phyloP scores from a whole-genome alignment of 2,888 invertebrate species.

The Apamea epomidion region DNA sequence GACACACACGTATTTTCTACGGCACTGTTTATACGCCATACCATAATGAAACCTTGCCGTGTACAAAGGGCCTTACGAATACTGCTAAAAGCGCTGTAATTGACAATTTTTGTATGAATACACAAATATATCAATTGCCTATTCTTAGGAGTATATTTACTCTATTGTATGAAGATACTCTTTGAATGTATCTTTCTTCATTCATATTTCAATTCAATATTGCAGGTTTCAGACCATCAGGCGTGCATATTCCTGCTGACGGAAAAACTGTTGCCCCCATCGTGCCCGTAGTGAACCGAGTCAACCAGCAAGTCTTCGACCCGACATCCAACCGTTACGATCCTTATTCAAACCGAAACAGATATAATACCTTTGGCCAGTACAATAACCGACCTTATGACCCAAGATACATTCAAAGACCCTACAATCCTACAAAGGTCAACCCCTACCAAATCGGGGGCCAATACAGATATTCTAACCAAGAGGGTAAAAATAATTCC shows the following conservation, averaged over 20 bases:
- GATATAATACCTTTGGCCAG: constrained; percentile 69
- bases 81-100: neutral
- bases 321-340: constrained; percentile 77
- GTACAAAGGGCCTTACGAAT: too few relatives aligned
- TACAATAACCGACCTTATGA: constrained; percentile 74
- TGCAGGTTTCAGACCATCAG: constrained; percentile 91
- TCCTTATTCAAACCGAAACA: constrained; percentile 68
- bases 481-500: constrained; percentile 65
- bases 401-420: constrained; percentile 64
- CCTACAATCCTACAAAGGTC: constrained; percentile 68
- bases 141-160: neutral
- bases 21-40: too few relatives aligned
- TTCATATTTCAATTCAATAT: constrained; percentile 2
- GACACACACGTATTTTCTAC: too few relatives aligned
- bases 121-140: neutral
- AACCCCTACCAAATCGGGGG: constrained; percentile 66
- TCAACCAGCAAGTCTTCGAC: constrained; percentile 69
- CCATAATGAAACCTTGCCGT: neutral
- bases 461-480: constrained; percentile 63
- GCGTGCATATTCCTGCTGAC: constrained; percentile 92
- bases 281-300: constrained; percentile 66
- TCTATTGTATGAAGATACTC: neutral
- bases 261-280: constrained; percentile 85
- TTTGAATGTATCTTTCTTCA: neutral
- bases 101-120: neutral